Conservation (phyloP, 1,140 invertebrate species). For the Drosophila nigrodunni region DNA sequence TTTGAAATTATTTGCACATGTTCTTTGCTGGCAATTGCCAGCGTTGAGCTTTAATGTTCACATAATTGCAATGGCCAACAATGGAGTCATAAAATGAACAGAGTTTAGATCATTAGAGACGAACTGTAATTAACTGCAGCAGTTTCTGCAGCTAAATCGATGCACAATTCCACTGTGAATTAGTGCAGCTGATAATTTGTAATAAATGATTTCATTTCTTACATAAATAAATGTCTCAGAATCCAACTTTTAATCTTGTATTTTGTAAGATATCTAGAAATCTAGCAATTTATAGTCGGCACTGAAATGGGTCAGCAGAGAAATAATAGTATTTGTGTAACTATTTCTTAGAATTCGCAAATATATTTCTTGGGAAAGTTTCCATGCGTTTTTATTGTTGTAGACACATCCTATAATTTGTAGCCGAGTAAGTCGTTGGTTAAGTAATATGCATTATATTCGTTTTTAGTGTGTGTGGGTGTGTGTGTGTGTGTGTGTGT, state of each 20-base stretch:
- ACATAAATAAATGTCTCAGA: no score
- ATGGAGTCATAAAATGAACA: conserved; percentile 61
- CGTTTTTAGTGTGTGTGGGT: conserved; percentile 33
- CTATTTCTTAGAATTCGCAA: background rate
- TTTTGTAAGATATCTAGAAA: no score
- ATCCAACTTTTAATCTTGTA: no score
- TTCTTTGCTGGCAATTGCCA: conserved; percentile 33
- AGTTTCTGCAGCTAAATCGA: conserved; percentile 19
- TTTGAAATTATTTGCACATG: conserved; percentile 75
- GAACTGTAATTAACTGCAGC: conserved; percentile 57
- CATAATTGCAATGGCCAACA: conserved; percentile 74
- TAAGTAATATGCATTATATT: conserved; percentile 47
- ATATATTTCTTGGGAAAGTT: conserved; percentile 10
- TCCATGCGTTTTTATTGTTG: background rate
- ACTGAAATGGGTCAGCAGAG: no score
- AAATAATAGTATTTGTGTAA: background rate
- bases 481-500: no score
- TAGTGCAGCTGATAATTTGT: background rate
- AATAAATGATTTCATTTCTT: background rate
- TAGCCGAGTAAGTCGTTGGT: background rate
- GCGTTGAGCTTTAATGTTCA: conserved; percentile 54
- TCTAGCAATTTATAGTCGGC: no score
- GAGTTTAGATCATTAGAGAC: conserved; percentile 37
- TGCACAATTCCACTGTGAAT: conserved; percentile 17
- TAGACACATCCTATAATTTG: conserved; percentile 8